Evolutionary conservation across 92 coral and sea anemone genomes (phyloP).

Genomic region (Meandrina meandrites): DNA sequence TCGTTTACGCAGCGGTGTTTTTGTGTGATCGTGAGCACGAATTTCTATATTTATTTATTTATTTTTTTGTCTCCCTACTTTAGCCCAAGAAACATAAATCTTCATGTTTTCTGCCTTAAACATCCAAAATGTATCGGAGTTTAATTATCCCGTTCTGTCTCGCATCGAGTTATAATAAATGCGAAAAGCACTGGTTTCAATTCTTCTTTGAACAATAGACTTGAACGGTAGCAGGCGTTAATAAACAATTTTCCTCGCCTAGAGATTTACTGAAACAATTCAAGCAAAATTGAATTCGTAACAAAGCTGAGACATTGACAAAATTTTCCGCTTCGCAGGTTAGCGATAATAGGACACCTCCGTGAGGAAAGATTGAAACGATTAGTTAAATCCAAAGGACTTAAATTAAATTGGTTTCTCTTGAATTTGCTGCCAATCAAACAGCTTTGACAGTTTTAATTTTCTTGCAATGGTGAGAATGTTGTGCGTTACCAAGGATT

Average conservation of each 20-base stretch:
- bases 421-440: constrained; percentile 11
- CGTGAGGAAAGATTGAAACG: not conserved
- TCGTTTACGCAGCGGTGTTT: not conserved
- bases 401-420: not conserved
- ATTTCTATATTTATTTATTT: not conserved
- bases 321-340: not conserved
- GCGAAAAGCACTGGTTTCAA: not conserved
- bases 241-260: not conserved
- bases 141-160: not conserved
- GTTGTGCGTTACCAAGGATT: not conserved
- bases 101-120: not conserved
- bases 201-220: not conserved
- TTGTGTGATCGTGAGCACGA: not conserved
- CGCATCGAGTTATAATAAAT: not conserved
- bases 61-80: not conserved
- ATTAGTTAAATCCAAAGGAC: not conserved
- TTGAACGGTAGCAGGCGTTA: not conserved
- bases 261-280: not conserved
- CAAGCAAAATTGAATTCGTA: not conserved
- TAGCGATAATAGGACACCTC: not conserved
- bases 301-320: not conserved
- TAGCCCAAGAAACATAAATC: not conserved
- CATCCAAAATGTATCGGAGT: not conserved
- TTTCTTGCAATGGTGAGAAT: not conserved
- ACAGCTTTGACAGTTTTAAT: not conserved